Evolutionary conservation across 2,113 vertebrate species (phyloP).

Genomic region (Dipodomys merriami): DNA sequence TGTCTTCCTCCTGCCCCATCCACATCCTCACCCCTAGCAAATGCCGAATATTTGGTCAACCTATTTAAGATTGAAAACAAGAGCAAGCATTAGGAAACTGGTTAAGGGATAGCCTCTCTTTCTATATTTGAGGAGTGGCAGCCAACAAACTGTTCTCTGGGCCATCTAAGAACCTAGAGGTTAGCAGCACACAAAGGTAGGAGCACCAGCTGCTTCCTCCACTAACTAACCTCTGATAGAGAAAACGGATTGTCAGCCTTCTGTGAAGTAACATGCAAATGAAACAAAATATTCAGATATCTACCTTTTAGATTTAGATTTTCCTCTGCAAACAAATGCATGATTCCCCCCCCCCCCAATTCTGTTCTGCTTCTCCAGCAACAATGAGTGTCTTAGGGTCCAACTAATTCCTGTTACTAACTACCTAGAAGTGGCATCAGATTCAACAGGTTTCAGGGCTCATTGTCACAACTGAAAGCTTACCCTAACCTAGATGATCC

Average conservation of each 20-base stretch:
- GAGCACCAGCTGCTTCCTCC: background rate
- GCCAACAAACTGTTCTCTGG: background rate
- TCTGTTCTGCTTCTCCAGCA: background rate
- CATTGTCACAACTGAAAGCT: background rate
- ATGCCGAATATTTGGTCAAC: background rate
- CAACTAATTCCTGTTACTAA: background rate
- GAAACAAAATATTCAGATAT: background rate
- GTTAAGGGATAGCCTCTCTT: background rate
- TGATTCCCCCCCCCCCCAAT: background rate
- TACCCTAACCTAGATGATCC: background rate
- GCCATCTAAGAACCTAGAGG: background rate
- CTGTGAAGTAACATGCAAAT: background rate
- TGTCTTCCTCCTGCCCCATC: background rate
- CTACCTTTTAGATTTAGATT: background rate
- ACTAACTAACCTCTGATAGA: fast-evolving
- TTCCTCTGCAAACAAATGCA: background rate
- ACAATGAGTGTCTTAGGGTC: background rate
- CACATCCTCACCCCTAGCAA: background rate
- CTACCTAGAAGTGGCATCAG: background rate
- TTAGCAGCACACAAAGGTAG: background rate
- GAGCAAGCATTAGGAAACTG: background rate
- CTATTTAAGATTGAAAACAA: background rate
- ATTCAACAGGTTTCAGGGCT: background rate
- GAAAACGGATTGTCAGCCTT: background rate
- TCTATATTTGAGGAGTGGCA: background rate